Conservation (phyloP, 2,113 vertebrate genomes). For the Paradisaea rubra region DNA sequence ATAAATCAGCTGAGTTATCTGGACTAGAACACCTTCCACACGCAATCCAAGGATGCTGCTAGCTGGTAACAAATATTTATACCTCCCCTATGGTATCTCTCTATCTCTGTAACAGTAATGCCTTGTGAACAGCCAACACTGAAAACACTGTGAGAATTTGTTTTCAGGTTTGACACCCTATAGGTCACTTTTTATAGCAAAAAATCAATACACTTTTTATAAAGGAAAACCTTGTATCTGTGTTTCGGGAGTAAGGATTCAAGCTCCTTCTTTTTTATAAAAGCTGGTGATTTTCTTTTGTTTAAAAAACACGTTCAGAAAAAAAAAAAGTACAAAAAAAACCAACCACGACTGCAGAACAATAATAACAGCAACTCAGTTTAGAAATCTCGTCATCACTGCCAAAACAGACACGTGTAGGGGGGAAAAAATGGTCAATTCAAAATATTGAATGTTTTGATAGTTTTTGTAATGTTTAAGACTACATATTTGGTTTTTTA, state of each 20-base stretch:
- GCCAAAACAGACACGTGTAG: slow-evolving; percentile 60
- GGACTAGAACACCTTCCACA: not conserved
- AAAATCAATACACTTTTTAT: slow-evolving; percentile 78
- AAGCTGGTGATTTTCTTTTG: slow-evolving; percentile 72
- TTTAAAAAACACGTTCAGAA: slow-evolving; percentile 70
- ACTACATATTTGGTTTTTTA: slow-evolving; percentile 52
- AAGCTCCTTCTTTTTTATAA: slow-evolving; percentile 74
- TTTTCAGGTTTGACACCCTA: slow-evolving; percentile 77
- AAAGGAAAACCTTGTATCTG: slow-evolving; percentile 68
- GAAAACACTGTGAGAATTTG: slow-evolving; percentile 81
- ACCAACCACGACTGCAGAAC: slow-evolving; percentile 33
- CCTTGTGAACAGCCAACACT: slow-evolving; percentile 76
- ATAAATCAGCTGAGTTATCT: not conserved
- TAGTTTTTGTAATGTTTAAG: slow-evolving; percentile 70
- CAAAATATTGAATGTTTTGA: slow-evolving; percentile 73
- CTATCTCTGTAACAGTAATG: slow-evolving; percentile 75
- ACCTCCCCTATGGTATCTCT: slow-evolving; percentile 65
- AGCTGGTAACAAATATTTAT: slow-evolving; percentile 21
- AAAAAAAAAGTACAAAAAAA: slow-evolving; percentile 67
- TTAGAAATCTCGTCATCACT: slow-evolving; percentile 65
- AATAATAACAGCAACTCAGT: slow-evolving; percentile 25
- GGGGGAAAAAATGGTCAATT: slow-evolving; percentile 35
- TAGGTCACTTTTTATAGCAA: slow-evolving; percentile 74
- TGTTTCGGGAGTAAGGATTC: slow-evolving; percentile 70
- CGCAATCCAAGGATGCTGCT: not conserved